Evolutionary conservation across 2,888 invertebrate species (phyloP).

Genomic region (Oxystoma pomonae): DNA sequence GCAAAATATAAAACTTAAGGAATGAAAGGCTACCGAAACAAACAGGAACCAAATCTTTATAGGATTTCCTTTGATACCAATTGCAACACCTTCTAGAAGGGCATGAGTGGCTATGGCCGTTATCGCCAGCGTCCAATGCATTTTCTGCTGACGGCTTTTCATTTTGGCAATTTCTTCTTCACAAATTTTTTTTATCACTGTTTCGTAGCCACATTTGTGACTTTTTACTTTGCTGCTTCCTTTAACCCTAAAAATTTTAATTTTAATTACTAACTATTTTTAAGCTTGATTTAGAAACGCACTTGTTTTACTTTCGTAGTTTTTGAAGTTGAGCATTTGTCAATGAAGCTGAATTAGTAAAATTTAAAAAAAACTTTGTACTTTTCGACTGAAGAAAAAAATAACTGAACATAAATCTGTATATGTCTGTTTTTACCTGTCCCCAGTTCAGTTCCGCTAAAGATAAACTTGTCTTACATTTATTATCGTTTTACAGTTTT

Average conservation of each 20-base stretch:
- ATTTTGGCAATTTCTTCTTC: conserved; percentile 15
- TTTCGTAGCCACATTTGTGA: conserved; percentile 12
- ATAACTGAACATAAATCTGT: no score
- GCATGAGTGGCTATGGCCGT: neutral
- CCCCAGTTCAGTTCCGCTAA: no score
- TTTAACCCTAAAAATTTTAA: neutral
- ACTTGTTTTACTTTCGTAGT: no score
- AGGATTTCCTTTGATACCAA: neutral
- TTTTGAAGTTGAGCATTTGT: no score
- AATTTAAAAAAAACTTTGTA: no score
- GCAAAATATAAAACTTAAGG: neutral
- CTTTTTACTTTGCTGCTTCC: conserved; percentile 15
- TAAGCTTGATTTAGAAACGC: no score
- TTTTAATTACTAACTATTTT: no score
- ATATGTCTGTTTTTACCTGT: no score
- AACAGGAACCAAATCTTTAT: neutral
- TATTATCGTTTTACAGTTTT: no score
- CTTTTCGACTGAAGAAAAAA: no score
- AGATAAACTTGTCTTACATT: no score
- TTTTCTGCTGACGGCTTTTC: neutral
- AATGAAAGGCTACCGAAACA: neutral
- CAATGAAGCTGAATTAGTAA: no score
- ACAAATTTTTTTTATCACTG: conserved; percentile 25
- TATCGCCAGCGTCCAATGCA: neutral
- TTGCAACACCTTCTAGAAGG: neutral